Percentiles rank a stretch among this genome's conserved stretches.
These are phyloP conservation scores for Menidia menidia DNA, from an alignment of 2,797 vertebrate species.

Conservation along the genomic window DNA sequence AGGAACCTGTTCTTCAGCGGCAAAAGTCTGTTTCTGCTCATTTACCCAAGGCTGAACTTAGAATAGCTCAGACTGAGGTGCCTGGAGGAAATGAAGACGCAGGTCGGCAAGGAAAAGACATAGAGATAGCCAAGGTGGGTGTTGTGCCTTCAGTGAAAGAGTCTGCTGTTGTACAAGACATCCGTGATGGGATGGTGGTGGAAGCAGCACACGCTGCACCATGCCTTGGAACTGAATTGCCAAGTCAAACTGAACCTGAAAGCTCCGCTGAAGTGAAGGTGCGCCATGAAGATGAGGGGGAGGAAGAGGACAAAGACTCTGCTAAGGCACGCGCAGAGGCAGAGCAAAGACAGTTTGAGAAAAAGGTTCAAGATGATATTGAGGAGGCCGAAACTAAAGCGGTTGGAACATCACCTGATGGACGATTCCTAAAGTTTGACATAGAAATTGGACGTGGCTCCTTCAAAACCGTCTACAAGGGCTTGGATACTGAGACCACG, in stretches of 20 bases:
- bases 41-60: conserved; percentile 44
- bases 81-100: conserved; percentile 39
- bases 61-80: conserved; percentile 50
- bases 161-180: conserved; percentile 48
- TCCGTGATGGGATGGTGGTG: conserved; percentile 62
- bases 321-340: conserved; percentile 79
- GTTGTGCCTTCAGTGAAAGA: conserved; percentile 65
- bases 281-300: conserved; percentile 69
- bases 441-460: conserved; percentile 98
- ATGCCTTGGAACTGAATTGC: conserved; percentile 52
- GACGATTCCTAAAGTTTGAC: conserved; percentile 97
- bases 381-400: conserved; percentile 98
- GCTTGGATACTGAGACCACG: conserved; percentile 96
- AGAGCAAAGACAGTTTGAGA: conserved; percentile 83
- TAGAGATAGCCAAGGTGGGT: conserved; percentile 67
- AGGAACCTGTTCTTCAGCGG: conserved; percentile 57
- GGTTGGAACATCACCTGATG: conserved; percentile 93
- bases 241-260: conserved; percentile 63
- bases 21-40: conserved; percentile 56
- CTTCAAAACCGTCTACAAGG: conserved; percentile 98
- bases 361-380: conserved; percentile 89
- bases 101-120: conserved; percentile 38
- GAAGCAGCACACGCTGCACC: conserved; percentile 34
- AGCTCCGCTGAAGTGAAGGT: conserved; percentile 49
- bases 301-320: conserved; percentile 77